phyloP scores from a whole-genome alignment of 1,140 invertebrate species.

The Zaprionus ghesquierei region DNA sequence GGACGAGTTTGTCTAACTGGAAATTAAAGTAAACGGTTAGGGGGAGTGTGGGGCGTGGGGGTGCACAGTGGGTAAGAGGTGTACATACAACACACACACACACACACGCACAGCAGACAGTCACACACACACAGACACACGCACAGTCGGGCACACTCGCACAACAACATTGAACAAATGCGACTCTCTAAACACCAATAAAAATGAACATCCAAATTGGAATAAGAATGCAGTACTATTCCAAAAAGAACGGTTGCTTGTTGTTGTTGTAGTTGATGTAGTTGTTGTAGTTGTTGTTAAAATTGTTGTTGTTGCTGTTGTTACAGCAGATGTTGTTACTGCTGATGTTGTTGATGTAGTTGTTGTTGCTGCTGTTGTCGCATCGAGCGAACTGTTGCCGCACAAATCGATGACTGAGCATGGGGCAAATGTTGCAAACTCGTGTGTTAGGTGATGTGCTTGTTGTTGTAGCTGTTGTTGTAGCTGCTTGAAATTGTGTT shows the following conservation, averaged over 20 bases:
- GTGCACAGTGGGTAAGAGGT: conserved; percentile 29
- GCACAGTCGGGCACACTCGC: not conserved
- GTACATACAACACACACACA: conserved; percentile 25
- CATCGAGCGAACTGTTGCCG: conserved; percentile 41
- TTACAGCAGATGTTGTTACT: conserved; percentile 8
- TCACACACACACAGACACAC: conserved; percentile 9
- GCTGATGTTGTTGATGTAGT: conserved; percentile 14
- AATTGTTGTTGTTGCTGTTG: conserved; percentile 30
- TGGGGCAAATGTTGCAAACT: conserved; percentile 9
- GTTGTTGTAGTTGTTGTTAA: conserved; percentile 19
- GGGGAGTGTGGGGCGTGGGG: not conserved
- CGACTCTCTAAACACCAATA: conserved; percentile 41
- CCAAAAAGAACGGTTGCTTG: conserved; percentile 55
- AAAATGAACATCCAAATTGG: conserved; percentile 61
- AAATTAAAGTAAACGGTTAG: conserved; percentile 61
- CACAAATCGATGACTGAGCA: conserved; percentile 47
- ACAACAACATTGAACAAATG: conserved; percentile 41
- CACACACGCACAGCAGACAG: not conserved
- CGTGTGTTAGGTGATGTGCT: conserved; percentile 15
- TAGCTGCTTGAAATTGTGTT: conserved; percentile 15
- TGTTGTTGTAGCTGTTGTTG: conserved; percentile 17
- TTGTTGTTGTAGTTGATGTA: conserved; percentile 31
- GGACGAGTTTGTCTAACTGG: conserved; percentile 38
- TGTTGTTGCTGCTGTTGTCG: conserved; percentile 14
- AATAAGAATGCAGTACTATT: conserved; percentile 66